Conservation (phyloP, 1,140 invertebrate genomes). For the Temnothorax curvispinosus region DNA sequence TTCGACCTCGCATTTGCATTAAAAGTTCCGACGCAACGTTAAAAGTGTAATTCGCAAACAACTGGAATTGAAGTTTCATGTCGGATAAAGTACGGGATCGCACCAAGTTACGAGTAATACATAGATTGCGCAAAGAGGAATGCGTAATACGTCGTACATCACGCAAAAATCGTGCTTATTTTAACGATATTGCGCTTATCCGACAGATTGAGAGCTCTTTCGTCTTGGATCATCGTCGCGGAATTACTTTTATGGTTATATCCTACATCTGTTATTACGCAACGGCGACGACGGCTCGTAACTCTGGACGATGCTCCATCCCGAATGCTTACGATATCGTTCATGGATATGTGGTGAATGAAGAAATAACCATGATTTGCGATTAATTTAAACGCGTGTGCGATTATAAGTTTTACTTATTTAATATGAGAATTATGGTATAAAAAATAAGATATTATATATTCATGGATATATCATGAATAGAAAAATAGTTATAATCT, state of each 20-base stretch:
- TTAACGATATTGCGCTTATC: conserved; percentile 25
- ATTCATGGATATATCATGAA: background rate
- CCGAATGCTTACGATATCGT: background rate
- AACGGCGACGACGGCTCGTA: conserved; percentile 20
- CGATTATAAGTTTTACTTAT: background rate
- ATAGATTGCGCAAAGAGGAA: background rate
- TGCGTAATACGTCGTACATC: conserved; percentile 29
- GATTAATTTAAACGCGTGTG: background rate
- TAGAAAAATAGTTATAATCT: background rate
- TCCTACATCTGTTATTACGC: conserved; percentile 41
- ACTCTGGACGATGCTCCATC: background rate
- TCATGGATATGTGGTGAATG: background rate
- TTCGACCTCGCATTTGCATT: background rate
- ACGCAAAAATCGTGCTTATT: conserved; percentile 18
- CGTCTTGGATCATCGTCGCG: conserved; percentile 34
- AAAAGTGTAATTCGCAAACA: background rate
- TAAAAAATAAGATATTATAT: background rate
- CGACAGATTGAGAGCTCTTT: conserved; percentile 21
- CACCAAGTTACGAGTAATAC: conserved; percentile 22
- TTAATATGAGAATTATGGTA: background rate
- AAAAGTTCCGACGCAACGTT: background rate
- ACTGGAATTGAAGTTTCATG: background rate
- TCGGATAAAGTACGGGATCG: background rate
- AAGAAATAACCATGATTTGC: background rate
- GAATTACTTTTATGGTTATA: conserved; percentile 56